Conservation (phyloP, 2,113 vertebrate genomes). For the Xiphophorus couchianus region DNA sequence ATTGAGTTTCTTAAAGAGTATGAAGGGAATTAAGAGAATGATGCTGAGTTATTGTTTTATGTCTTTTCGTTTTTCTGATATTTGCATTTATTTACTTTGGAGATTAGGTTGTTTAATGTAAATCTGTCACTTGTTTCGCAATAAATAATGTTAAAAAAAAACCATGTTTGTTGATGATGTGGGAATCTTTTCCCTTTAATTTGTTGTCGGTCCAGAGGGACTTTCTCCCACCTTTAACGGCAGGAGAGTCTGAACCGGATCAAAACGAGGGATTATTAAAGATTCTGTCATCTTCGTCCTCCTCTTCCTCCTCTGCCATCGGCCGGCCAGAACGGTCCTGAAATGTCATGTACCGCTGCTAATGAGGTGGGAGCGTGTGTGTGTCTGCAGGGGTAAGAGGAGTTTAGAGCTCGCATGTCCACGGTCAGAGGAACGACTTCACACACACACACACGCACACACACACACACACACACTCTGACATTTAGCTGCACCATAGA, state of each 20-base stretch:
- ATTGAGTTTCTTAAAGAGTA: no score
- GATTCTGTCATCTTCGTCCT: slow-evolving; percentile 36
- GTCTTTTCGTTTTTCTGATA: no score
- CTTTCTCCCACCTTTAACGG: slow-evolving; percentile 16
- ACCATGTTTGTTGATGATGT: no score
- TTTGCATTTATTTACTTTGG: no score
- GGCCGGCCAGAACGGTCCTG: slow-evolving; percentile 41
- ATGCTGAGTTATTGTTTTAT: no score
- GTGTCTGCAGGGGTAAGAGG: slow-evolving; percentile 42
- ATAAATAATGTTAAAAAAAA: no score
- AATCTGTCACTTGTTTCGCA: no score
- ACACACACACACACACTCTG: slow-evolving; percentile 39
- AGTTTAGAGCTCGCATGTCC: slow-evolving; percentile 48
- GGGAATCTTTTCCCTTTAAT: not conserved
- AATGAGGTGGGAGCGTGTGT: slow-evolving; percentile 62
- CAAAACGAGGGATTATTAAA: slow-evolving; percentile 49
- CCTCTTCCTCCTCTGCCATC: slow-evolving; percentile 3
- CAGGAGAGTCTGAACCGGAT: slow-evolving; percentile 25
- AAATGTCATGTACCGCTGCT: slow-evolving; percentile 73
- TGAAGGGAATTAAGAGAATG: no score
- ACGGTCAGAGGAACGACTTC: slow-evolving; percentile 9
- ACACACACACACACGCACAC: slow-evolving; percentile 24
- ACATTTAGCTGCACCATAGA: slow-evolving; percentile 69
- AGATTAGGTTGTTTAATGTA: no score
- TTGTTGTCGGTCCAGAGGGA: not conserved